Percentiles rank a stretch among this genome's conserved stretches.
These are phyloP conservation scores for Limnephilus marmoratus DNA, from an alignment of 2,888 invertebrate species.

Conservation along the genomic window DNA sequence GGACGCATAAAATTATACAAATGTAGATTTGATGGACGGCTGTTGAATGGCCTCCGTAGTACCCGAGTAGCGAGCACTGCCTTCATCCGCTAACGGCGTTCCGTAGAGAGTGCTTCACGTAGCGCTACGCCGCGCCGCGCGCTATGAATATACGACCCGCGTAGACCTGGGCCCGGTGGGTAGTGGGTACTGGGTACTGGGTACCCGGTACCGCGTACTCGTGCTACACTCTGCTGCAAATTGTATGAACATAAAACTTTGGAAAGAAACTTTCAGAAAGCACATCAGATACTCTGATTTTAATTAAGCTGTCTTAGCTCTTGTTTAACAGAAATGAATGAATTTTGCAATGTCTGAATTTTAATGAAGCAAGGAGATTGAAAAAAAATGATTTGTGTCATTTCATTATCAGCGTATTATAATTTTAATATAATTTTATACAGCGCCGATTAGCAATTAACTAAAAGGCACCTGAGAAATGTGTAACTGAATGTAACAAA, in stretches of 20 bases:
- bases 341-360: neutral
- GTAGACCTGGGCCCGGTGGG: neutral
- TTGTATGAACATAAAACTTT: neutral
- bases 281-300: neutral
- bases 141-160: conserved; percentile 23
- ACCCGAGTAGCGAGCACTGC: neutral
- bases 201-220: neutral
- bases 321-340: neutral
- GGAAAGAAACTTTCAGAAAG: neutral
- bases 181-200: neutral
- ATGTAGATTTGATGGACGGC: conserved; percentile 55
- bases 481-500: neutral
- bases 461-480: neutral
- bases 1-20: conserved; percentile 63
- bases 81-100: conserved; percentile 38
- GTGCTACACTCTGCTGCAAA: neutral
- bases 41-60: conserved; percentile 47
- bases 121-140: conserved; percentile 33
- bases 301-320: neutral
- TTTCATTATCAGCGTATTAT: neutral
- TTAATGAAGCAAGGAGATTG: neutral
- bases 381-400: neutral
- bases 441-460: neutral
- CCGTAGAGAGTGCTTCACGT: conserved; percentile 35
- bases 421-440: neutral